Percentiles rank a stretch among this genome's conserved stretches.
Evolutionary conservation across 2,888 invertebrate genomes (phyloP).

Genomic region (Lottia scabra): DNA sequence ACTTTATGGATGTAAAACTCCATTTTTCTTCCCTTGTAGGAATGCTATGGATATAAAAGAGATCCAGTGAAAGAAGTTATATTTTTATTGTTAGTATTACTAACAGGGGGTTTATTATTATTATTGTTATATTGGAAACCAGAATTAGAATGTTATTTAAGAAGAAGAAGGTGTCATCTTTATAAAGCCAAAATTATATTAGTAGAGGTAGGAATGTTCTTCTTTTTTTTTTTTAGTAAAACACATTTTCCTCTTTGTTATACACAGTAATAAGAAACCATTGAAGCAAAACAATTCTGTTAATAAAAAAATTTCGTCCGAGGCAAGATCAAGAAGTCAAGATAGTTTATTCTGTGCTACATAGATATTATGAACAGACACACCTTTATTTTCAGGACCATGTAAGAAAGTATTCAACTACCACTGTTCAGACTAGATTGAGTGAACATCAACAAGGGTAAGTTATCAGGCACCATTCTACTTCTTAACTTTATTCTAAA

Average conservation of each 20-base stretch:
- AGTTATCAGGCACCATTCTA: too few relatives aligned
- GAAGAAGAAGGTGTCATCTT: conserved; percentile 52
- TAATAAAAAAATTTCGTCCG: too few relatives aligned
- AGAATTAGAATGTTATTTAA: conserved; percentile 53
- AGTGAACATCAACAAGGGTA: too few relatives aligned
- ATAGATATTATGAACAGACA: too few relatives aligned
- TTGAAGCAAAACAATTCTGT: too few relatives aligned
- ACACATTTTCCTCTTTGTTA: too few relatives aligned
- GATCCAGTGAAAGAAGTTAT: conserved; percentile 44
- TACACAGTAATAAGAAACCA: too few relatives aligned
- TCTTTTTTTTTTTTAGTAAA: too few relatives aligned
- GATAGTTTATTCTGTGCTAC: too few relatives aligned
- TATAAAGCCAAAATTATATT: conserved; percentile 56
- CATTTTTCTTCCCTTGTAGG: conserved; percentile 36
- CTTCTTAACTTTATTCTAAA: too few relatives aligned
- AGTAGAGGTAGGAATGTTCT: conserved; percentile 48
- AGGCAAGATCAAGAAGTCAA: too few relatives aligned
- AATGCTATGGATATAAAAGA: conserved; percentile 54
- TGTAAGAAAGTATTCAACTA: background rate
- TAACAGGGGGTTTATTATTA: conserved; percentile 57
- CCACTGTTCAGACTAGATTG: too few relatives aligned
- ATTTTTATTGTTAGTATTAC: conserved; percentile 50
- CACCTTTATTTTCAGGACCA: conserved; percentile 29
- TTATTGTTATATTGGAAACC: conserved; percentile 63
- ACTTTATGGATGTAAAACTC: background rate